phyloP scores from a whole-genome alignment of 2,797 vertebrate species.

The Meda fulgida region DNA sequence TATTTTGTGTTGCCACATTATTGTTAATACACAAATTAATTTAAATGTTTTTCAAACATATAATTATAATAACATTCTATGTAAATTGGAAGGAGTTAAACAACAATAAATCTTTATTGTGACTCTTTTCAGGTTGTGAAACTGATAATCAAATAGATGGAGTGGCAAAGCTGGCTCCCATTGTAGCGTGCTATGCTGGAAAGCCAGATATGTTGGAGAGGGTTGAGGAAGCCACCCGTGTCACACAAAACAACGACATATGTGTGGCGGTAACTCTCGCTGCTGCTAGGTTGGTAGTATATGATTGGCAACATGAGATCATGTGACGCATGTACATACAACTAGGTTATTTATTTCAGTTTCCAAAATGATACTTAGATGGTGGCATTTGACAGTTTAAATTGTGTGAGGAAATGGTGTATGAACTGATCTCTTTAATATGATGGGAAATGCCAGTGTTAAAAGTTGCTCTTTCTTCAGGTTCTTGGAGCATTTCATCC shows the following conservation, averaged over 20 bases:
- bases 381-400: background rate
- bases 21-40: background rate
- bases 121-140: conserved; percentile 67
- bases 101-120: conserved; percentile 1
- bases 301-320: background rate
- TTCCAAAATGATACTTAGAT: background rate
- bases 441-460: background rate
- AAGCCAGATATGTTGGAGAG: conserved; percentile 76
- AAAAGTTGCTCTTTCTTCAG: conserved; percentile 55
- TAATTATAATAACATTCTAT: background rate
- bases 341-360: background rate
- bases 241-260: conserved; percentile 77
- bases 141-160: conserved; percentile 77
- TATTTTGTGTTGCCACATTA: background rate
- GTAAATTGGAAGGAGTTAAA: background rate
- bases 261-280: conserved; percentile 77
- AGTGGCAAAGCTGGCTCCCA: conserved; percentile 74
- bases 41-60: background rate
- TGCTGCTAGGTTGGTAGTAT: conserved; percentile 71
- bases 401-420: background rate
- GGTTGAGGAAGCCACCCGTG: conserved; percentile 70
- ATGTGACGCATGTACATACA: background rate
- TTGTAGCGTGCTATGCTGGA: conserved; percentile 75
- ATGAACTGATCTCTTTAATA: background rate
- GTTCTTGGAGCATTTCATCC: conserved; percentile 77